These are phyloP conservation scores for Neopipo cinnamomea DNA, from an alignment of 2,113 vertebrate genomes.

Conservation along the genomic window DNA sequence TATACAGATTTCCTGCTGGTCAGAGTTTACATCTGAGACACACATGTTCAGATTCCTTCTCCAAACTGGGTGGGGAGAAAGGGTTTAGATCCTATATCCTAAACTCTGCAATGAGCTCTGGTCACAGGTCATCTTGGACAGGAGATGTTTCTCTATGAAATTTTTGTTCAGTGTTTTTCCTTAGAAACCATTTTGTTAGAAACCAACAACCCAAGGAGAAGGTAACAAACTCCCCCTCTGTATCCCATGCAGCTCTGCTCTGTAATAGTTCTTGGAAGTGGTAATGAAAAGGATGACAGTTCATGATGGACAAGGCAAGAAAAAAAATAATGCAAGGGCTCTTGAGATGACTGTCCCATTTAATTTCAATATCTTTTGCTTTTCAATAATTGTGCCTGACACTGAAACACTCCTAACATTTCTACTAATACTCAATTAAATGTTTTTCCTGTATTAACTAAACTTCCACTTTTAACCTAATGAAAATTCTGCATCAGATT, in stretches of 20 bases:
- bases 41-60: background rate
- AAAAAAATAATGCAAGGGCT: background rate
- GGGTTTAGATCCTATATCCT: background rate
- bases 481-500: background rate
- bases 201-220: background rate
- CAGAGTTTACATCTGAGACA: background rate
- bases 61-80: background rate
- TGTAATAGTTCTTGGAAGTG: background rate
- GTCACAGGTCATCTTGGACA: background rate
- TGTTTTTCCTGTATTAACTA: background rate
- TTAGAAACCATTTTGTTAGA: background rate
- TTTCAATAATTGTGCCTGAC: background rate
- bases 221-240: background rate
- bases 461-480: background rate
- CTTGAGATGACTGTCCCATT: background rate
- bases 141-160: background rate
- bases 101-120: background rate
- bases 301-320: background rate
- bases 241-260: background rate
- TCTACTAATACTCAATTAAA: background rate
- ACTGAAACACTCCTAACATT: background rate
- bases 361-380: background rate
- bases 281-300: background rate
- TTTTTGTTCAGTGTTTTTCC: background rate
- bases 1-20: background rate